Evolutionary conservation across 2,797 vertebrate species (phyloP), one percentile per base, ranked within the genome.

Genomic region (Alectoris magna): DNA sequence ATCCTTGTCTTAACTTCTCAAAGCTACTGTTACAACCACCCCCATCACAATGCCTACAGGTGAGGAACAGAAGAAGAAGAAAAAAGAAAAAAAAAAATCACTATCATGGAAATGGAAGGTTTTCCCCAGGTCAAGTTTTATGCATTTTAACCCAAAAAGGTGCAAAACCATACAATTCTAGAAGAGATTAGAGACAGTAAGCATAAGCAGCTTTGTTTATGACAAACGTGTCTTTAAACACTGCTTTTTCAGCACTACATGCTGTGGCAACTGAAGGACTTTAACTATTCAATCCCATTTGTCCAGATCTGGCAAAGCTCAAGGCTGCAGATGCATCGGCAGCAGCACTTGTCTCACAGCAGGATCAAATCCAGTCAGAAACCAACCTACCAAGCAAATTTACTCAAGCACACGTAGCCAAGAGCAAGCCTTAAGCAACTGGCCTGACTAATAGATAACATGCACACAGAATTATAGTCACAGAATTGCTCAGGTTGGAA

Each of bases 311-410:
- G 44, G 41, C 60, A 69, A 86, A 84, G 69, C 53, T 90, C 84
- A 63, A 46, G 27, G 15, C 6, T 10, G 38, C 62, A 71, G 0
- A 0, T n/a, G 44, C 23, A 15, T 6, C 46, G 26, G 77, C 75
- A 87, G 34, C 27, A 94, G n/a, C 68, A 44, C 27, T 70, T 44
- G n/a, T 7, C 9, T 31, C 76, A 44, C 43, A 86, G 46, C 76
- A 93, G 63, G 43, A 75, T 44, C 60, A 70, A 93, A 84, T 6
- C 43, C 73, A 91, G 71, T 3, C 59, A 76, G 74, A 84, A 95
- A 71, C 38, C 67, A 94, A 74, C 58, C 77, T 43, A 63, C 18
- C 53, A 72, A 81, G 16, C 39, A 76, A 71, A 84, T 46, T 11
- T 67, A 75, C 12, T 48, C 43, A n/a, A 49, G 62, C 7, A 51